Conservation (phyloP, 2,888 invertebrate genomes). For the Ectemnius cavifrons region DNA sequence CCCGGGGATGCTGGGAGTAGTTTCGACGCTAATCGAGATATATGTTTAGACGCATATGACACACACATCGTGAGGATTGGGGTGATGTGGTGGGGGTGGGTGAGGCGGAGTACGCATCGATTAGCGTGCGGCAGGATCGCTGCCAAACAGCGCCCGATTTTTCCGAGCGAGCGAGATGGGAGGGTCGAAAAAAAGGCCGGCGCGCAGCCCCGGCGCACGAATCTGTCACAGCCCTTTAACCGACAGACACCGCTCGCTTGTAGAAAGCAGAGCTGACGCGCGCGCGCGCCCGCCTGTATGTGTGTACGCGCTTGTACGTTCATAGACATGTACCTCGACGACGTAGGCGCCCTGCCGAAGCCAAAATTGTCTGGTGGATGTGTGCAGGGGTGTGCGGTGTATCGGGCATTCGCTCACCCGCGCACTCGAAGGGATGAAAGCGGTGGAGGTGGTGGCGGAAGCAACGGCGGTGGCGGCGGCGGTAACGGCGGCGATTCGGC, state of each 20-base stretch:
- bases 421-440: slow-evolving; percentile 3
- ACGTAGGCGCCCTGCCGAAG: background rate
- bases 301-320: background rate
- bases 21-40: too few relatives aligned
- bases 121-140: slow-evolving; percentile 35
- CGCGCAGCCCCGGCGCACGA: slow-evolving; percentile 21
- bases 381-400: background rate
- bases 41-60: too few relatives aligned
- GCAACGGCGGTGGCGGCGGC: background rate
- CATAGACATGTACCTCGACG: background rate
- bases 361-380: too few relatives aligned
- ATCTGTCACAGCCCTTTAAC: slow-evolving; percentile 59
- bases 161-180: slow-evolving; percentile 33
- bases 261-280: slow-evolving; percentile 43
- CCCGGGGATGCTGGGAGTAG: too few relatives aligned
- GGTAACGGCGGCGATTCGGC: slow-evolving; percentile 53
- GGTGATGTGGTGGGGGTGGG: slow-evolving; percentile 23
- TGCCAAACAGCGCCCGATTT: slow-evolving; percentile 60
- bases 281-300: slow-evolving; percentile 26
- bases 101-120: slow-evolving; percentile 20
- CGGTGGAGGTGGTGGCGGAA: background rate
- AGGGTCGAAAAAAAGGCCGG: slow-evolving; percentile 27
- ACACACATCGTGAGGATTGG: too few relatives aligned
- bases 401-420: slow-evolving; percentile 11
- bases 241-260: slow-evolving; percentile 32